phyloP scores from a whole-genome alignment of 2,888 invertebrate genomes.

The Noctua janthina region DNA sequence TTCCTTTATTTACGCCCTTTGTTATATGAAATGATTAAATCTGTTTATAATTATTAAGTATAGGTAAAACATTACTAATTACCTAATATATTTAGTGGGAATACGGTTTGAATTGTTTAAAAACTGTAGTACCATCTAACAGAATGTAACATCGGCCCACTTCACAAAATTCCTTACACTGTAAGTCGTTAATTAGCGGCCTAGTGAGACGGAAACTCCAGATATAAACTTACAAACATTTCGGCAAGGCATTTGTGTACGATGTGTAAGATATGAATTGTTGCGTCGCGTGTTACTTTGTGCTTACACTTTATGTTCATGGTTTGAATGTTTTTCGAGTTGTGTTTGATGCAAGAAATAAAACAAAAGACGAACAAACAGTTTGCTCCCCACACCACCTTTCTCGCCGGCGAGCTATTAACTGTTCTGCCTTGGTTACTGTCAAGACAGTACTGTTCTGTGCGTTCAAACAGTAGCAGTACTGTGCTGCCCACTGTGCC shows the following conservation, averaged over 20 bases:
- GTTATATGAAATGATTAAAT: too few species aligned
- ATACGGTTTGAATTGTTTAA: too few species aligned
- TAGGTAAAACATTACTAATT: too few species aligned
- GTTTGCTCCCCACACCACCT: too few species aligned
- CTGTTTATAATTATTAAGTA: too few species aligned
- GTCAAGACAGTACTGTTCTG: too few species aligned
- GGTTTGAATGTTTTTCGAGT: not conserved
- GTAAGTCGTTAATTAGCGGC: conserved; percentile 39
- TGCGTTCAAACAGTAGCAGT: too few species aligned
- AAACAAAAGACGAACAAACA: not conserved
- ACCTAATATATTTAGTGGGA: too few species aligned
- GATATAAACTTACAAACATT: conserved; percentile 46
- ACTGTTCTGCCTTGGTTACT: too few species aligned
- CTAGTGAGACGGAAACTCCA: conserved; percentile 36
- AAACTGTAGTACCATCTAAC: not conserved
- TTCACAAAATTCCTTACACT: conserved; percentile 39
- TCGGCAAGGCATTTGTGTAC: conserved; percentile 16
- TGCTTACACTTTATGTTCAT: conserved; percentile 17
- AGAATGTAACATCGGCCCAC: not conserved
- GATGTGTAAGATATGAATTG: conserved; percentile 14
- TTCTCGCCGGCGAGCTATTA: too few species aligned
- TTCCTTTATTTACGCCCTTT: too few species aligned
- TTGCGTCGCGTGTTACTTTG: conserved; percentile 25
- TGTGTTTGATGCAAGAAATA: not conserved
- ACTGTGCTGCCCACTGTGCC: too few species aligned